These are phyloP conservation scores for Oxyruncus cristatus DNA, from an alignment of 2,113 vertebrate genomes.

Conservation along the genomic window DNA sequence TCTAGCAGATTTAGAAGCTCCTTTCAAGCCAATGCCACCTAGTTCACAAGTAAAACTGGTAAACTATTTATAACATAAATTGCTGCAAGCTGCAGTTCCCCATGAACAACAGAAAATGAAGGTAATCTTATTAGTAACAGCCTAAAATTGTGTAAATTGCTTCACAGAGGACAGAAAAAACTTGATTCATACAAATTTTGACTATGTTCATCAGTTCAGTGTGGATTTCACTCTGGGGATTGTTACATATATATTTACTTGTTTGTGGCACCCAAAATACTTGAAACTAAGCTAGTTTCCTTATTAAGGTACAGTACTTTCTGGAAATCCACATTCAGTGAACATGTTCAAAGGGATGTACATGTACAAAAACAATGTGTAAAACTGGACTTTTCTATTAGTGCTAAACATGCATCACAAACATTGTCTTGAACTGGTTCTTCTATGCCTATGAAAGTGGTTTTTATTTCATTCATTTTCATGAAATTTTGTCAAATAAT, in stretches of 20 bases:
- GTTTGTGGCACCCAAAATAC: neutral
- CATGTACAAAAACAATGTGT: neutral
- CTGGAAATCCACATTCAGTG: neutral
- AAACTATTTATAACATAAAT: neutral
- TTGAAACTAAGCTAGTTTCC: neutral
- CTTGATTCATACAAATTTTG: neutral
- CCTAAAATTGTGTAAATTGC: neutral
- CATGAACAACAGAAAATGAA: neutral
- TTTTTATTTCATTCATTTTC: neutral
- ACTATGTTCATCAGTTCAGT: neutral
- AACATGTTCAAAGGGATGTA: neutral
- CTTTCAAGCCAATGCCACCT: neutral
- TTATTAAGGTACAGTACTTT: neutral
- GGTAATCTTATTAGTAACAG: neutral
- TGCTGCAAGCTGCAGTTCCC: neutral
- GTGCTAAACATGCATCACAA: neutral
- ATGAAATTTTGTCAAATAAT: neutral
- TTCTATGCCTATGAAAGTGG: neutral
- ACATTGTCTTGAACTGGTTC: neutral
- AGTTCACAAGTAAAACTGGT: neutral
- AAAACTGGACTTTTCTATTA: neutral
- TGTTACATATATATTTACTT: neutral
- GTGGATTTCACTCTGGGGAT: neutral
- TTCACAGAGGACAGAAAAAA: neutral
- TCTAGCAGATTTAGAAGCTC: conserved; percentile 9